phyloP scores from a whole-genome alignment of 2,888 invertebrate genomes.

The Dicycla oo region DNA sequence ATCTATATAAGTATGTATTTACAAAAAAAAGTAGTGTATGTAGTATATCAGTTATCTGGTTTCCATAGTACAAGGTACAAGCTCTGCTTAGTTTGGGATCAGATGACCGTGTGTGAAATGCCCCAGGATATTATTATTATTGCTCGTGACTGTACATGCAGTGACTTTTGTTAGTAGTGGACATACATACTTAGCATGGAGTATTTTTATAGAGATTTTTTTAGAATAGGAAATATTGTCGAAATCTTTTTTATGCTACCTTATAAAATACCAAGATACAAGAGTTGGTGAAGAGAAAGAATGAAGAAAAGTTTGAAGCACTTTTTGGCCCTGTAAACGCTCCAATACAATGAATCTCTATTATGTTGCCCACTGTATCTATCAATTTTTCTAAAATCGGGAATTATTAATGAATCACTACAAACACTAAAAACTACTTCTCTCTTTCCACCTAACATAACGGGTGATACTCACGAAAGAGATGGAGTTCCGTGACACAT shows the following conservation, averaged over 20 bases:
- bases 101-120: too few species aligned
- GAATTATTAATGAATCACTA: not conserved
- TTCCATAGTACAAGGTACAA: too few species aligned
- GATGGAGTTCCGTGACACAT: not conserved
- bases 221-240: not conserved
- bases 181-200: not conserved
- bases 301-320: not conserved
- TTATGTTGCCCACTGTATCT: not conserved
- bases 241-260: not conserved
- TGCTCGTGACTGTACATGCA: too few species aligned
- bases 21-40: too few species aligned
- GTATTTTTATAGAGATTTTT: not conserved
- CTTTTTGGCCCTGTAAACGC: not conserved
- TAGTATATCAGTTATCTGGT: too few species aligned
- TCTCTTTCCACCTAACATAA: not conserved
- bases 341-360: not conserved
- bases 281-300: not conserved
- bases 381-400: not conserved
- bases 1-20: too few species aligned
- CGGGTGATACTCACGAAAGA: not conserved
- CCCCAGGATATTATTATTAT: too few species aligned
- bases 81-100: too few species aligned
- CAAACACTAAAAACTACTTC: not conserved
- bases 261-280: not conserved
- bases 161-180: too few species aligned